These are phyloP conservation scores for Trachelus tabidus DNA, from an alignment of 2,888 invertebrate genomes.

Conservation along the genomic window DNA sequence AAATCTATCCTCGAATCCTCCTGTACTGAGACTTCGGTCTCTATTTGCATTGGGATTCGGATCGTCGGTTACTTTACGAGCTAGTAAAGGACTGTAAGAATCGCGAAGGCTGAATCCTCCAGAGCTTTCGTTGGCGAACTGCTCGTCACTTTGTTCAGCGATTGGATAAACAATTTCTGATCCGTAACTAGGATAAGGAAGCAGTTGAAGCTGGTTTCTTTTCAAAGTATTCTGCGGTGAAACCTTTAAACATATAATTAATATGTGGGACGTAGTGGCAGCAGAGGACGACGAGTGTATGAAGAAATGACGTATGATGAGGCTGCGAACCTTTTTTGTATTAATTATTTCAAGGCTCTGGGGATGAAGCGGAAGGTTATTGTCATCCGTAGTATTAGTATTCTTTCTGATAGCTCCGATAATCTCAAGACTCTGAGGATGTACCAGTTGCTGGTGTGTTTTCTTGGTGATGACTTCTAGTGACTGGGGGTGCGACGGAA, in stretches of 20 bases:
- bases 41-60: constrained; percentile 46
- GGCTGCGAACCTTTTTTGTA: constrained; percentile 53
- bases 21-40: constrained; percentile 53
- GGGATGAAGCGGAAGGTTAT: constrained; percentile 81
- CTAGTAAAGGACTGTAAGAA: constrained; percentile 55
- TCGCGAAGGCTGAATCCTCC: constrained; percentile 50
- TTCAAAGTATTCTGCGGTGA: constrained; percentile 62
- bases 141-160: constrained; percentile 86
- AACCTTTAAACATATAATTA: constrained; percentile 35
- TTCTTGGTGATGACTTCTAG: constrained; percentile 60
- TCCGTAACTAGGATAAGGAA: constrained; percentile 71
- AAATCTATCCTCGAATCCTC: constrained; percentile 57
- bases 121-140: constrained; percentile 61
- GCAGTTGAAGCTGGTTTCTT: constrained; percentile 59
- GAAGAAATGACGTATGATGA: not conserved
- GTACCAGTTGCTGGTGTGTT: constrained; percentile 56
- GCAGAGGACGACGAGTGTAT: not conserved
- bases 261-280: not conserved
- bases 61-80: constrained; percentile 48
- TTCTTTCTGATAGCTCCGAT: constrained; percentile 60
- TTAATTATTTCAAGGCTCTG: constrained; percentile 83
- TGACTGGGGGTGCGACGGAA: constrained; percentile 62
- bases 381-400: constrained; percentile 57
- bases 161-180: constrained; percentile 86
- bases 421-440: constrained; percentile 63